These are phyloP conservation scores for Lottia scabra DNA, from an alignment of 2,888 invertebrate genomes.

Conservation along the genomic window DNA sequence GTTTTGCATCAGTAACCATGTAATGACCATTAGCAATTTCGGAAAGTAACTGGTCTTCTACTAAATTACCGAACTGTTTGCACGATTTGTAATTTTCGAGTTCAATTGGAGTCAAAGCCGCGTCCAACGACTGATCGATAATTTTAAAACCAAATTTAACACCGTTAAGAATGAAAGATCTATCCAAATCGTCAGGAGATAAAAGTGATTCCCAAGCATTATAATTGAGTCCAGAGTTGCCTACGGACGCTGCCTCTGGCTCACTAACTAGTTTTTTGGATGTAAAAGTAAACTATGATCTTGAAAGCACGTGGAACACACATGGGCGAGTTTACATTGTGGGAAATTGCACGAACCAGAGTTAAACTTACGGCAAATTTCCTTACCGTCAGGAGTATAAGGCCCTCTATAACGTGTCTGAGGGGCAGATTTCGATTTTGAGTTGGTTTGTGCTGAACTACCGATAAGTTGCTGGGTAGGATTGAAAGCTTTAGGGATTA, in stretches of 20 bases:
- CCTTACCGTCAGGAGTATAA: conserved; percentile 15
- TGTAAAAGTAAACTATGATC: not conserved
- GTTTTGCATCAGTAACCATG: not conserved
- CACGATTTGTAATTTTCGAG: conserved; percentile 18
- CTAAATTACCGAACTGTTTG: not conserved
- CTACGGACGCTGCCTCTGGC: not conserved
- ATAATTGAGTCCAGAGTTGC: not conserved
- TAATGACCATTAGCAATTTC: conserved; percentile 14
- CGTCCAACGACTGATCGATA: conserved; percentile 3
- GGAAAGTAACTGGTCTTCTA: conserved; percentile 1
- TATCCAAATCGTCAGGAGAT: not conserved
- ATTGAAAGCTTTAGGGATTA: conserved; percentile 12
- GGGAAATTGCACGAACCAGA: conserved; percentile 15
- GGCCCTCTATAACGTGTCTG: conserved; percentile 12
- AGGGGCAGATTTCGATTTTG: not conserved
- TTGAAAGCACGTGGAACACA: conserved; percentile 14
- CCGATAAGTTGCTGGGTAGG: not conserved
- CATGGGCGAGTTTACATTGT: conserved; percentile 16
- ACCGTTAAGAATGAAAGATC: conserved; percentile 13
- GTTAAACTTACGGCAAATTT: conserved; percentile 25
- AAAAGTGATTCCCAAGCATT: not conserved
- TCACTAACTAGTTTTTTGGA: conserved; percentile 12
- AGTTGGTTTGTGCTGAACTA: not conserved
- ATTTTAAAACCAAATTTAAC: conserved; percentile 14
- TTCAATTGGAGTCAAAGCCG: not conserved